phyloP scores from a whole-genome alignment of 2,113 vertebrate genomes.

The Monarcha castaneiventris region DNA sequence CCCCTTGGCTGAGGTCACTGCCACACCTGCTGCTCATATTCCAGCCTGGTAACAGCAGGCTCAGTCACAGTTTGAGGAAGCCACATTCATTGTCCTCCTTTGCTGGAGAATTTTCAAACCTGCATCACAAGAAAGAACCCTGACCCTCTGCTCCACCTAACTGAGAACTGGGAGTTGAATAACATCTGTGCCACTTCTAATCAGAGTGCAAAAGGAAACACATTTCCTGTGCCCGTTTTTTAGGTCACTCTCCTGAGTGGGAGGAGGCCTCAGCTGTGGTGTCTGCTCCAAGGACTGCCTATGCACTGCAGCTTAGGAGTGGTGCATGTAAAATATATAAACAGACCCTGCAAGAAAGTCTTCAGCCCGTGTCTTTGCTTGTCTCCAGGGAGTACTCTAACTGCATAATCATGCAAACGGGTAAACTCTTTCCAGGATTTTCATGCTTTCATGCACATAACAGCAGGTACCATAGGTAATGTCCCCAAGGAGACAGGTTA shows the following conservation, averaged over 20 bases:
- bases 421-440: background rate
- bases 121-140: background rate
- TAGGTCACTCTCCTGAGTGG: background rate
- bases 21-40: background rate
- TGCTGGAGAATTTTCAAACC: background rate
- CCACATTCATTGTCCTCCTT: background rate
- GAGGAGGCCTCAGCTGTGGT: background rate
- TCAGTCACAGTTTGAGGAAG: background rate
- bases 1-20: background rate
- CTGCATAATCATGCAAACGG: background rate
- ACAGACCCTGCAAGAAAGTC: fast-evolving
- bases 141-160: background rate
- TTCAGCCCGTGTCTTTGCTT: background rate
- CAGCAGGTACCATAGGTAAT: background rate
- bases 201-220: background rate
- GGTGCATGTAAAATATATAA: background rate
- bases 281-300: background rate
- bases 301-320: background rate
- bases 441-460: background rate
- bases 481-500: background rate
- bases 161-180: background rate
- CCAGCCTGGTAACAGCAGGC: background rate
- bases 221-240: background rate
- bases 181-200: background rate
- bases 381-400: background rate